Conservation (phyloP, 2,797 vertebrate genomes). For the Centroberyx gerrardi region DNA sequence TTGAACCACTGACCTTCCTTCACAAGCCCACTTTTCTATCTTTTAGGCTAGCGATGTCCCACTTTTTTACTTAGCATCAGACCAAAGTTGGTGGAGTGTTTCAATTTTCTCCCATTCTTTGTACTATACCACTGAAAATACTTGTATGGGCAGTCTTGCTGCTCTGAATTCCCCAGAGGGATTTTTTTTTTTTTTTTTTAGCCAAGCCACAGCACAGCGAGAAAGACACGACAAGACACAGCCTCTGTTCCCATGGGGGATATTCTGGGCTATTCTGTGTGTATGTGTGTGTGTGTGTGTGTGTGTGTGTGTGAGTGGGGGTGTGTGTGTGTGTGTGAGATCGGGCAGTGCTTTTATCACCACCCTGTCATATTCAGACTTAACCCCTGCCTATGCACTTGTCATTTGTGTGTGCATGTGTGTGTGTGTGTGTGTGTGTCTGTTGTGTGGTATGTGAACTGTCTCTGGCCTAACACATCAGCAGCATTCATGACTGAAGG, state of each 20-base stretch:
- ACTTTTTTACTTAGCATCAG: constrained; percentile 55
- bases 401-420: neutral
- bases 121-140: constrained; percentile 19
- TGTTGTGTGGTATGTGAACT: constrained; percentile 7
- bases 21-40: constrained; percentile 58
- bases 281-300: constrained; percentile 8
- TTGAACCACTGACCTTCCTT: constrained; percentile 65
- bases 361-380: neutral
- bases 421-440: neutral
- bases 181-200: constrained; percentile 14
- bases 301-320: neutral
- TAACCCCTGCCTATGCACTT: neutral
- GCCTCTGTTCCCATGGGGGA: constrained; percentile 32
- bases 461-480: neutral
- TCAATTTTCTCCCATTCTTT: constrained; percentile 18
- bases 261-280: neutral
- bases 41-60: constrained; percentile 67
- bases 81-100: constrained; percentile 27
- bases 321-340: constrained; percentile 4
- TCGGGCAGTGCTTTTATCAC: neutral
- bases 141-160: constrained; percentile 43
- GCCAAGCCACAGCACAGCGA: constrained; percentile 23
- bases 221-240: constrained; percentile 33
- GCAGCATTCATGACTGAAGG: neutral
- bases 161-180: constrained; percentile 49